Evolutionary conservation across 2,113 vertebrate species (phyloP).

Genomic region (Megaptera novaeangliae): DNA sequence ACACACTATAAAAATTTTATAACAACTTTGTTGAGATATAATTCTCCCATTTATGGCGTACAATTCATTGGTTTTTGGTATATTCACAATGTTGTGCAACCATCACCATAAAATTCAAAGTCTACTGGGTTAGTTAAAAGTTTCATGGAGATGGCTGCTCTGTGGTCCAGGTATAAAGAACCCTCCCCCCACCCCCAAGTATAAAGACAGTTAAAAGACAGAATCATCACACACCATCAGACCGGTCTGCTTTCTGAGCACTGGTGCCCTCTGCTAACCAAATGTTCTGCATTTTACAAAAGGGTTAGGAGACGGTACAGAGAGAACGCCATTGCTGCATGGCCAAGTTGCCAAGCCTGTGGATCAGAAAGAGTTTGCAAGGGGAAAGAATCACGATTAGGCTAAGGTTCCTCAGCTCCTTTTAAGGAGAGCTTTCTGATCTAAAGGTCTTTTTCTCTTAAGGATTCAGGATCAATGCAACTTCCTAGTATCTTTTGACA

Average conservation of each 20-base stretch:
- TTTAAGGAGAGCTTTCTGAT: slow-evolving; percentile 17
- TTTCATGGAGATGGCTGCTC: not conserved
- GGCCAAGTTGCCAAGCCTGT: not conserved
- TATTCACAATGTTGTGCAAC: not conserved
- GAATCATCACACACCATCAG: not conserved
- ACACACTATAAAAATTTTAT: not conserved
- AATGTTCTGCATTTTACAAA: not conserved
- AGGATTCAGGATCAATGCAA: slow-evolving; percentile 58
- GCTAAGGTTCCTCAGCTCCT: not conserved
- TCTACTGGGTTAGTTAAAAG: not conserved
- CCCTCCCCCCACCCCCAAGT: not conserved
- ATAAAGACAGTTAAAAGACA: not conserved
- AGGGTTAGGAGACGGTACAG: not conserved
- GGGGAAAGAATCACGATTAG: not conserved
- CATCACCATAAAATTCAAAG: not conserved
- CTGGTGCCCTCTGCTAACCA: not conserved
- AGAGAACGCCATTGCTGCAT: not conserved
- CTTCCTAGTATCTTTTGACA: slow-evolving; percentile 44
- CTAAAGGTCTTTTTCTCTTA: slow-evolving; percentile 42
- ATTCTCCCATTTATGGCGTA: not conserved
- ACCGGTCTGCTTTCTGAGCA: not conserved
- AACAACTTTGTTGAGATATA: not conserved
- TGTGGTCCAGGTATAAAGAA: not conserved
- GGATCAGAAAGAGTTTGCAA: not conserved
- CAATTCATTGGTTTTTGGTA: not conserved